Base-by-base conservation (phyloP, 1,140 invertebrate genomes). In the Hypothenemus hampei region DNA sequence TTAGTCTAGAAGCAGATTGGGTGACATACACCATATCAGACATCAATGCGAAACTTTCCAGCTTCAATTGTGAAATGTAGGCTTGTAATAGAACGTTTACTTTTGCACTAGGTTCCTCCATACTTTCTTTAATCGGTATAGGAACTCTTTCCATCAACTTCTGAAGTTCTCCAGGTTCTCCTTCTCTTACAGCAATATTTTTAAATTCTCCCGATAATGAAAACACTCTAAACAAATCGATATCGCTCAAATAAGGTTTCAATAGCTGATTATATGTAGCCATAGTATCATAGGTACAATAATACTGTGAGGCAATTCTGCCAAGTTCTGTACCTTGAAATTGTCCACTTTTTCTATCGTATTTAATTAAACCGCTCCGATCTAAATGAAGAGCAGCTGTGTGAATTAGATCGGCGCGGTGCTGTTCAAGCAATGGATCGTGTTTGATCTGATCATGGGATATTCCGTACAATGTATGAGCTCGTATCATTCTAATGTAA, bases 11-110 rank as follows among this genome's bases (percentile, higher is more conserved):
- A 1, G 97, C 97, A 4, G 94, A 98, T 73, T 99, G 97, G 0
- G 97, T 98, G 0, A 99, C 93, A 68, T 93, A 99, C 0, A 99
- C 93, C 97, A 99, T 99, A 72, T 99, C 97, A 0, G 94, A 91
- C 91, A 98, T 97, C 3, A 99, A 74, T 1, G 96, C 95, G 73
- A 99, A 98, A 10, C 97, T 96, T 72, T 99, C 97, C 26, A 99
- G 75, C 73, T 99, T 98, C 33, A 99, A 72, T 69, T 99, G 96
- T 0, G 96, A 99, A 46, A 99, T 98, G 72, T 98, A 99, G 0
- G 96, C 95, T 74, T 99, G 95, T 3, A 99, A 77, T 3, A 98
- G 72, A 5, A 97, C 93, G 68, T 92, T 92, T 3, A 97, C 91
- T 77, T 99, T 99, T 0, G 97, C 97, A 63, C 92, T 96, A 0